Evolutionary conservation across 2,888 invertebrate genomes (phyloP), one percentile per base, ranked within the genome.

Genomic region (Chrysomela aeneicollis): DNA sequence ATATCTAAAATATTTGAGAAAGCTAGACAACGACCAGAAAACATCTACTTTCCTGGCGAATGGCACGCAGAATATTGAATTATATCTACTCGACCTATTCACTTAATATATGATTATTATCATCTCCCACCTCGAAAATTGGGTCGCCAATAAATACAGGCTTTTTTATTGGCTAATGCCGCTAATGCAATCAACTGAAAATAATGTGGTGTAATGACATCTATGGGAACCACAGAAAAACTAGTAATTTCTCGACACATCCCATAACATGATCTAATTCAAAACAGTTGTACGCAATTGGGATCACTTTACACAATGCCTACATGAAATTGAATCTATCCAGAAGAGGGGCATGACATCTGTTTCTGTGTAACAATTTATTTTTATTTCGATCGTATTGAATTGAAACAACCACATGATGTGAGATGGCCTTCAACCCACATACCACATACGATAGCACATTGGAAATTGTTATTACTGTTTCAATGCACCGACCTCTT

Each of bases 271-370:
- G 54, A 57, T 64, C 17, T 61, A 64, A 42, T 55, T 42, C 42
- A 46, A 47, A 54, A 60, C 57, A 53, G 60, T 55, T 64, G 60
- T 30, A 42, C 51, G 46, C 60, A 64, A 64, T 64, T 64, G 60
- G 60, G 60, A 64, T 64, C 64, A 47, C 54, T 64, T 64, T 60
- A 64, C 64, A 54, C n/a, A 55, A 42, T 42, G 60, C 51, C 55
- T 42, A 60, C 60, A 51, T 60, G 60, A 51, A 64, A 55, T 61
- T 60, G 60, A 64, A 60, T 60, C 50, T 64, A 64, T 64, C 53
- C 54, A 50, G 54, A 59, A 55, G 50, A 37, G 42, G 42, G 42
- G 42, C 42, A 18, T 51, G 46, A 57, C 64, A 64, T 64, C 64
- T 64, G 64, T 55, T 60, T 26, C 53, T 59, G 46, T 59, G 46